Evolutionary conservation across 2,797 vertebrate genomes (phyloP).

Genomic region (Pelobates cultripes): DNA sequence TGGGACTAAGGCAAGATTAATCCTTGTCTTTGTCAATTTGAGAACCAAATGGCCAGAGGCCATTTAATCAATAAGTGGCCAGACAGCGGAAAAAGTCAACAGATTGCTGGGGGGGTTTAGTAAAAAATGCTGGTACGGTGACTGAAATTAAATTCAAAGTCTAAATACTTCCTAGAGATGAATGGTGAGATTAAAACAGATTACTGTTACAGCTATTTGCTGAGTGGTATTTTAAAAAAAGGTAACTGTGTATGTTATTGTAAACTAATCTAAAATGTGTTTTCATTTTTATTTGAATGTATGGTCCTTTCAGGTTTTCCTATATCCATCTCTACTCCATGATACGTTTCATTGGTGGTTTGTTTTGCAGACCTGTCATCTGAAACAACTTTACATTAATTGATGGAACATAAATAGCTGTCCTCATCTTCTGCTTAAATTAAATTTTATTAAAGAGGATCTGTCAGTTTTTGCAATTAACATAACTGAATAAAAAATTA

Average conservation of each 20-base stretch:
- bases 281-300: too few species aligned
- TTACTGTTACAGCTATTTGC: neutral
- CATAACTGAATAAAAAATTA: too few species aligned
- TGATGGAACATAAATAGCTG: too few species aligned
- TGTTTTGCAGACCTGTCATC: too few species aligned
- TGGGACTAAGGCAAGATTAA: neutral
- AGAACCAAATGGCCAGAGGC: neutral
- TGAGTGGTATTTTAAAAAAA: neutral
- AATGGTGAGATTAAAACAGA: neutral
- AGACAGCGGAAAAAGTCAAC: neutral
- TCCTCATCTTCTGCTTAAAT: too few species aligned
- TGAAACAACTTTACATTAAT: too few species aligned
- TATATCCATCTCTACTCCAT: too few species aligned
- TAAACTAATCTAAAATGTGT: neutral
- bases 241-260: neutral
- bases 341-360: too few species aligned
- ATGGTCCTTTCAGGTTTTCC: too few species aligned
- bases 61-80: constrained; percentile 5
- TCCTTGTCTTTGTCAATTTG: neutral
- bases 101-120: too few species aligned
- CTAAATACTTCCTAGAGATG: neutral
- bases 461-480: too few species aligned
- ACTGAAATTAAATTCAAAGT: neutral
- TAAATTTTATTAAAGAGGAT: too few species aligned
- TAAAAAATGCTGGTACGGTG: neutral